Conservation (phyloP, 2,888 invertebrate genomes). For the Chloroclystis v-ata region DNA sequence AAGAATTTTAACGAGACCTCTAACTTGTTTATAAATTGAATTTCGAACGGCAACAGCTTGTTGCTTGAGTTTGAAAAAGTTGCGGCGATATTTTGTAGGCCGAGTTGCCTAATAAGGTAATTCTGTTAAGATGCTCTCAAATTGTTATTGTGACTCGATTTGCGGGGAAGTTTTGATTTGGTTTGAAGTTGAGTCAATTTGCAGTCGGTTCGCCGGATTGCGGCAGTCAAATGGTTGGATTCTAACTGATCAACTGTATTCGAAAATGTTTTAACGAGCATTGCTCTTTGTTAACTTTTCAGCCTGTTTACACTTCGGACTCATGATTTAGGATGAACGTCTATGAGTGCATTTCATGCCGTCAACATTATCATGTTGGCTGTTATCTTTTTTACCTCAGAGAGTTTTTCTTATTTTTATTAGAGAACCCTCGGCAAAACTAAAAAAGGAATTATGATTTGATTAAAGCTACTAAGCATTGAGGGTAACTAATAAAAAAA, state of each 20-base stretch:
- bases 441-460: too few species aligned
- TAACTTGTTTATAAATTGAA: constrained; percentile 76
- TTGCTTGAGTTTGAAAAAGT: constrained; percentile 64
- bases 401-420: too few species aligned
- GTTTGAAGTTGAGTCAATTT: constrained; percentile 6
- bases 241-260: not conserved
- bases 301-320: too few species aligned
- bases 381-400: too few species aligned
- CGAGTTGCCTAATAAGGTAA: constrained; percentile 40
- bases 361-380: too few species aligned
- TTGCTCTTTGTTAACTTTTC: too few species aligned
- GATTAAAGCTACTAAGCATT: too few species aligned
- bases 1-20: constrained; percentile 74
- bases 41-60: constrained; percentile 67
- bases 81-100: constrained; percentile 54
- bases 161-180: constrained; percentile 18
- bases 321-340: too few species aligned
- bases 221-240: not conserved
- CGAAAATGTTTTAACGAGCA: too few species aligned
- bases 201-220: not conserved
- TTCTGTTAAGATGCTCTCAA: constrained; percentile 41
- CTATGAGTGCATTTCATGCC: too few species aligned
- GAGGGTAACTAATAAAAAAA: too few species aligned
- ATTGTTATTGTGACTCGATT: constrained; percentile 35
- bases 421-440: too few species aligned